A percentile compares a stretch with the other conserved stretches of the same genome.
phyloP scores from a whole-genome alignment of 2,888 invertebrate species.

The Drosophila stalkeri region DNA sequence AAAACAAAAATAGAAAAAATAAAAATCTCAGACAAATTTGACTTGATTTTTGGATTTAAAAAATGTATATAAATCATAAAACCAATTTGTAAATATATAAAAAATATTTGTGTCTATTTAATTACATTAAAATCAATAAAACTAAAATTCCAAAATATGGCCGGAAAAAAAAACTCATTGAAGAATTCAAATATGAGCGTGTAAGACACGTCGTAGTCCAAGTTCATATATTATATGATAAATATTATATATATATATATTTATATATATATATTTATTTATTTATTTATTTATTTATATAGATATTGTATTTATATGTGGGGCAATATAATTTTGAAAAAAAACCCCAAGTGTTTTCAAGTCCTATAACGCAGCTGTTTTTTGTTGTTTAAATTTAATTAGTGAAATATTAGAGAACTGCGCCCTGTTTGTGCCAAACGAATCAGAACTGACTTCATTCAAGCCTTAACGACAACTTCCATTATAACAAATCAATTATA shows the following conservation, averaged over 20 bases:
- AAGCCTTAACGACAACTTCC: constrained; percentile 8
- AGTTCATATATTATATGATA: background rate
- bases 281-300: background rate
- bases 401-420: background rate
- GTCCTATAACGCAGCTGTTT: constrained; percentile 11
- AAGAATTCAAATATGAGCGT: background rate
- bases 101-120: background rate
- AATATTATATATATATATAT: background rate
- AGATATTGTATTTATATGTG: background rate
- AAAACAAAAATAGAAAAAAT: too few relatives aligned
- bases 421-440: background rate
- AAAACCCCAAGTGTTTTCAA: constrained; percentile 1
- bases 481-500: constrained; percentile 17
- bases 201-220: background rate
- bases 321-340: background rate
- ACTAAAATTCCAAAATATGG: background rate
- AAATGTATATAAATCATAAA: background rate
- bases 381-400: constrained; percentile 10
- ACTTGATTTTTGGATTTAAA: background rate
- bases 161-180: constrained; percentile 1
- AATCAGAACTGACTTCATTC: background rate
- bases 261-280: background rate
- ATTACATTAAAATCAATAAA: background rate
- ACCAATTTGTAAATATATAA: background rate
- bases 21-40: too few relatives aligned